These are phyloP conservation scores for Clepsis dumicolana DNA, from an alignment of 2,888 invertebrate species.

Conservation along the genomic window DNA sequence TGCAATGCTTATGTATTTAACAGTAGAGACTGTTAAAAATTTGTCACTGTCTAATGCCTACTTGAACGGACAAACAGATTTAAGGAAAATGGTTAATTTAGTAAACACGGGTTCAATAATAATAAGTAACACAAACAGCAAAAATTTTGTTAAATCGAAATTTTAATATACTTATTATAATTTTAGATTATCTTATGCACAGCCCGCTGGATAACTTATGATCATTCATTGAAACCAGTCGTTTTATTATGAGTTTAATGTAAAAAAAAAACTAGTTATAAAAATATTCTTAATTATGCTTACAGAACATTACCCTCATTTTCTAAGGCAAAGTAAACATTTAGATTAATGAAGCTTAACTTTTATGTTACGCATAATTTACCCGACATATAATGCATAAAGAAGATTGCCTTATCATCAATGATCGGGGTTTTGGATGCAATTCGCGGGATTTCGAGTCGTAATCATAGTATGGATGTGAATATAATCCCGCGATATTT, in stretches of 20 bases:
- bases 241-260: slow-evolving; percentile 1
- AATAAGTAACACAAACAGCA: too few relatives aligned
- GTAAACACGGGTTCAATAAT: not conserved
- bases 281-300: slow-evolving; percentile 33
- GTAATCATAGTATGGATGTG: too few relatives aligned
- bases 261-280: not conserved
- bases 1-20: not conserved
- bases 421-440: too few relatives aligned
- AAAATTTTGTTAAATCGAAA: too few relatives aligned
- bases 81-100: not conserved
- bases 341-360: slow-evolving; percentile 21
- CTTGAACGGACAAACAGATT: not conserved
- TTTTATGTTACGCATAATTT: slow-evolving; percentile 21
- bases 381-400: slow-evolving; percentile 15
- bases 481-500: too few relatives aligned
- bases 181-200: too few relatives aligned
- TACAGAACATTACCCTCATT: slow-evolving; percentile 27
- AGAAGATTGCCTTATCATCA: slow-evolving; percentile 47
- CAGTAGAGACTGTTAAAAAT: not conserved
- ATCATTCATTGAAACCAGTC: too few relatives aligned
- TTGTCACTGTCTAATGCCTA: not conserved
- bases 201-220: too few relatives aligned
- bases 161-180: too few relatives aligned
- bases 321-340: slow-evolving; percentile 25
- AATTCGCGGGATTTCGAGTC: too few relatives aligned